These are phyloP conservation scores for Chaetogeoica ovagalla DNA, from an alignment of 2,888 invertebrate genomes.

Conservation along the genomic window DNA sequence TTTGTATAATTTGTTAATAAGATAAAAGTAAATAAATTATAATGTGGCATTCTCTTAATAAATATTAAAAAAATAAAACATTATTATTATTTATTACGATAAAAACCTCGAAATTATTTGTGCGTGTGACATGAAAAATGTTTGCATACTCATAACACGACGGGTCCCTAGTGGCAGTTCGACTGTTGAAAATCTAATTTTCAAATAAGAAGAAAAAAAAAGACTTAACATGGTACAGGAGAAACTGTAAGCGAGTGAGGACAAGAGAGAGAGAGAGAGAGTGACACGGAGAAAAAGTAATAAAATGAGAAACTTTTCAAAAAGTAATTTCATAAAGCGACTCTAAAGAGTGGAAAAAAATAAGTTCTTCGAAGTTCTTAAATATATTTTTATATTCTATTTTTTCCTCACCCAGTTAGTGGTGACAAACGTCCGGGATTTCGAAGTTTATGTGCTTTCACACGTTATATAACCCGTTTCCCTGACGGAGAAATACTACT, in stretches of 20 bases:
- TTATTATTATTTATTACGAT: conserved; percentile 19
- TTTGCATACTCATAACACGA: conserved; percentile 35
- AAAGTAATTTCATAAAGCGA: conserved; percentile 53
- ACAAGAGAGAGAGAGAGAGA: background rate
- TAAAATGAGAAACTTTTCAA: conserved; percentile 53
- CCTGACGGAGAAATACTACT: conserved; percentile 26
- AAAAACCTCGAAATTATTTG: conserved; percentile 28
- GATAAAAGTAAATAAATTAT: background rate
- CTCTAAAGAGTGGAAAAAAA: conserved; percentile 53
- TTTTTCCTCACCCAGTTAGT: conserved; percentile 26
- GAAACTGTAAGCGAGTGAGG: background rate
- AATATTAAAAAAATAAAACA: conserved; percentile 16
- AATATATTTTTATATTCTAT: conserved; percentile 53
- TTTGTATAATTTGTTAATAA: background rate
- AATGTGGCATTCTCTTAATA: conserved; percentile 3
- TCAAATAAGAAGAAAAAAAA: conserved; percentile 49
- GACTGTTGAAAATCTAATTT: conserved; percentile 51
- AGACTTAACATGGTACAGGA: conserved; percentile 31
- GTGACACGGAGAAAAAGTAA: conserved; percentile 42
- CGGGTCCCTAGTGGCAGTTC: conserved; percentile 47
- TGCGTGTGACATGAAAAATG: conserved; percentile 40
- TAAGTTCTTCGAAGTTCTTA: conserved; percentile 51
- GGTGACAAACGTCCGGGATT: conserved; percentile 52
- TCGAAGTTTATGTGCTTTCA: conserved; percentile 46
- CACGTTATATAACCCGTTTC: conserved; percentile 49